Conservation (phyloP, 2,888 invertebrate genomes). For the Scaptomyza flava region DNA sequence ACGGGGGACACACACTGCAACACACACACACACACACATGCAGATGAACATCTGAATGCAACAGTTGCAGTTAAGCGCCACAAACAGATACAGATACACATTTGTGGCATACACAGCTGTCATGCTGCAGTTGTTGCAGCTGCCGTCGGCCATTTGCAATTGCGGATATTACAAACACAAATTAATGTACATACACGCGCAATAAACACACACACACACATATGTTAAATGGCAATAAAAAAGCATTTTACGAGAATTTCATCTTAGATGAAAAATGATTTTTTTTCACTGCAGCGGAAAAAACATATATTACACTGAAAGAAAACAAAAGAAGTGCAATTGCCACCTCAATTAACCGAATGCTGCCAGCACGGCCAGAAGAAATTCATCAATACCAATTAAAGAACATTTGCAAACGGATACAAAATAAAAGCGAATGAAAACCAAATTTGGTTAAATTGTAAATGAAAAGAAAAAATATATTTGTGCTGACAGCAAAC, state of each 20-base stretch:
- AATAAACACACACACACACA: slow-evolving; percentile 6
- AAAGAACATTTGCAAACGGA: slow-evolving; percentile 20
- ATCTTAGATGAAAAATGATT: slow-evolving; percentile 55
- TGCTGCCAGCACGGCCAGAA: slow-evolving; percentile 48
- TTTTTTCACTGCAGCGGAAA: slow-evolving; percentile 6
- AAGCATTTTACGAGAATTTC: slow-evolving; percentile 27
- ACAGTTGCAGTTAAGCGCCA: slow-evolving; percentile 43
- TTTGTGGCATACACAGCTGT: slow-evolving; percentile 21
- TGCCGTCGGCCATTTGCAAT: slow-evolving; percentile 59
- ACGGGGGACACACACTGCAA: slow-evolving; percentile 23
- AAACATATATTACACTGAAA: slow-evolving; percentile 5
- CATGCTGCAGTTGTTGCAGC: slow-evolving; percentile 26
- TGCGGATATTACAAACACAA: slow-evolving; percentile 73
- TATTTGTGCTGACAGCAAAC: slow-evolving; percentile 56
- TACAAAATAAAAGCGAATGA: neutral
- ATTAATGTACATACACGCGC: slow-evolving; percentile 43
- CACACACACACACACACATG: slow-evolving; percentile 1
- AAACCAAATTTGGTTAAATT: slow-evolving; percentile 4
- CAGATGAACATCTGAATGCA: slow-evolving; percentile 45
- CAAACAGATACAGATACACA: slow-evolving; percentile 6
- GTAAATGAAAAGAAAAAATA: slow-evolving; percentile 30
- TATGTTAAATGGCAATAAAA: slow-evolving; percentile 39
- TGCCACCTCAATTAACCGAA: slow-evolving; percentile 69
- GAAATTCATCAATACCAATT: slow-evolving; percentile 75
- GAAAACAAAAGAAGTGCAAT: slow-evolving; percentile 44